phyloP scores from a whole-genome alignment of 2,888 invertebrate species.

The Hypselothyrea guttata region DNA sequence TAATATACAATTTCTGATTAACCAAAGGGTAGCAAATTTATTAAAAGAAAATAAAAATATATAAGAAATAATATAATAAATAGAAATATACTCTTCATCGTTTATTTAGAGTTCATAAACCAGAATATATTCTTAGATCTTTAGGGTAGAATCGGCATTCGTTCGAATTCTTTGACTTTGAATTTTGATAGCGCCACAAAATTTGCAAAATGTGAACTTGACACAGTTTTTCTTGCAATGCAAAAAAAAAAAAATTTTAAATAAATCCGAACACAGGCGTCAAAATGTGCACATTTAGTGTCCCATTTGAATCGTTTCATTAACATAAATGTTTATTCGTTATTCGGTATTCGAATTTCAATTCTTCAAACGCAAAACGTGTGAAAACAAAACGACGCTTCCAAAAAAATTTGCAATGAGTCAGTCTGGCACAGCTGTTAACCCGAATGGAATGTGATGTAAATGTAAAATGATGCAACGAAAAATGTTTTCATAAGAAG shows the following conservation, averaged over 20 bases:
- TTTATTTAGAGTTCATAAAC: no score
- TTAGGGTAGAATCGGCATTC: no score
- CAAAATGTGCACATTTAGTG: conserved; percentile 14
- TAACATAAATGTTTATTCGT: conserved; percentile 26
- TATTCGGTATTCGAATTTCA: conserved; percentile 50
- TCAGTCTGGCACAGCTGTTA: conserved; percentile 17
- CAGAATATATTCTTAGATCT: no score
- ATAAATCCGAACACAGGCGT: no score
- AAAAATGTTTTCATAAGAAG: not conserved
- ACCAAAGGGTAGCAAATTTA: conserved; percentile 3
- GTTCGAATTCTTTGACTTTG: conserved; percentile 10
- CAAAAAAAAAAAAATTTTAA: no score
- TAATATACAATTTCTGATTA: conserved; percentile 10
- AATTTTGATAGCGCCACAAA: conserved; percentile 35
- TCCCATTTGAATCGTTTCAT: conserved; percentile 37
- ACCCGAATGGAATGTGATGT: not conserved
- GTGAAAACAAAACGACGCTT: conserved; percentile 43
- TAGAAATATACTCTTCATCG: no score
- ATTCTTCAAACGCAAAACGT: conserved; percentile 49
- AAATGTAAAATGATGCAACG: conserved; percentile 2
- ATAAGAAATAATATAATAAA: no score
- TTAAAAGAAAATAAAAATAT: no score
- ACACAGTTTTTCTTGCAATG: conserved; percentile 45
- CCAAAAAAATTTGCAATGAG: not conserved
- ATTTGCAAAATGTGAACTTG: conserved; percentile 55